Percentiles rank a stretch among this genome's conserved stretches.
phyloP scores from a whole-genome alignment of 1,140 invertebrate species.

The Drosophila littoralis region DNA sequence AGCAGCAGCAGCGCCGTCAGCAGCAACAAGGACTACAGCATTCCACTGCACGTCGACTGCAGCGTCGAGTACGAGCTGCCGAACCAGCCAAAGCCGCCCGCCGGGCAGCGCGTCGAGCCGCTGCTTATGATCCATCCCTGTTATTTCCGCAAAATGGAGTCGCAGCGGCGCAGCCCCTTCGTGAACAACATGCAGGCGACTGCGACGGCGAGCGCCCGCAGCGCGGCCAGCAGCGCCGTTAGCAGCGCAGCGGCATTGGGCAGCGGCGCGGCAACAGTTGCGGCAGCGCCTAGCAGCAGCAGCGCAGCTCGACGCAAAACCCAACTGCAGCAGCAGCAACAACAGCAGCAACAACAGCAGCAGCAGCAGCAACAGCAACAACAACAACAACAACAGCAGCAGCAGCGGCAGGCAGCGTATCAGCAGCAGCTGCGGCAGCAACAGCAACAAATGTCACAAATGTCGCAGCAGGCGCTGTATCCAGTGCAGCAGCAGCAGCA shows the following conservation, averaged over 20 bases:
- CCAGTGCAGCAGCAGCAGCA: constrained; percentile 76
- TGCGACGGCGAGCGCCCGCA: constrained; percentile 43
- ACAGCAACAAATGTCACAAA: constrained; percentile 84
- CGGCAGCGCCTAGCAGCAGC: constrained; percentile 60
- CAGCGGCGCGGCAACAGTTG: constrained; percentile 45
- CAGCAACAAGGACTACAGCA: constrained; percentile 88
- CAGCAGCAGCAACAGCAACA: constrained; percentile 34
- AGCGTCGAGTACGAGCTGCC: constrained; percentile 94
- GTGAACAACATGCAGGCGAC: constrained; percentile 88
- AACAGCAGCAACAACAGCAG: constrained; percentile 55
- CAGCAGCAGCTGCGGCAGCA: constrained; percentile 72
- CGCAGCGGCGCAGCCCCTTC: constrained; percentile 90
- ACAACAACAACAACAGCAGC: constrained; percentile 60
- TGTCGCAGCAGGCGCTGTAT: constrained; percentile 84
- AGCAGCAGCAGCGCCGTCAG: constrained; percentile 31
- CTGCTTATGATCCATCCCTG: constrained; percentile 94
- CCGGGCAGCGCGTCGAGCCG: constrained; percentile 90
- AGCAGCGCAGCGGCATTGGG: constrained; percentile 66
- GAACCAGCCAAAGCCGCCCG: constrained; percentile 91
- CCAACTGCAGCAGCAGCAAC: constrained; percentile 72
- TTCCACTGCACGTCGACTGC: constrained; percentile 92
- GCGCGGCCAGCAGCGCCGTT: constrained; percentile 56
- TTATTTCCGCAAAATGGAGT: constrained; percentile 92
- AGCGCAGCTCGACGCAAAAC: constrained; percentile 60
- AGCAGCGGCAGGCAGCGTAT: constrained; percentile 59